These are phyloP conservation scores for Trichoplusia ni DNA, from an alignment of 1,140 invertebrate genomes.

Conservation along the genomic window DNA sequence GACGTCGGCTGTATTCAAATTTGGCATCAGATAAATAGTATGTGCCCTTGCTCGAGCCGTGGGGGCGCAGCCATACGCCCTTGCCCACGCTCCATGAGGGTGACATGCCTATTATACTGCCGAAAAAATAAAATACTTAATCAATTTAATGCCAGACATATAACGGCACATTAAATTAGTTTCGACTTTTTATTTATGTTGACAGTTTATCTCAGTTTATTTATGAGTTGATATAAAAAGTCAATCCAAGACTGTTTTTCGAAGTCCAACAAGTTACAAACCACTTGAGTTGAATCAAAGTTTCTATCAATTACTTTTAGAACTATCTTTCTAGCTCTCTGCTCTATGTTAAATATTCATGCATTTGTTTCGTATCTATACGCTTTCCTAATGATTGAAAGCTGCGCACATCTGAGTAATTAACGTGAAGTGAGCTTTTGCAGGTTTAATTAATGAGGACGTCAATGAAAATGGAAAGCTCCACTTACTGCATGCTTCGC, in stretches of 20 bases:
- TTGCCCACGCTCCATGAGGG: constrained; percentile 7
- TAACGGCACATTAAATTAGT: neutral
- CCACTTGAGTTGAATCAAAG: no score
- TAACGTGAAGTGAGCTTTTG: constrained; percentile 5
- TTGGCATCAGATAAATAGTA: constrained; percentile 16
- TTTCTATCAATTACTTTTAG: no score
- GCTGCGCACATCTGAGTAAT: constrained; percentile 2
- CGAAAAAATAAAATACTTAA: neutral
- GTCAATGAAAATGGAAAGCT: constrained; percentile 18
- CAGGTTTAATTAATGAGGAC: constrained; percentile 3
- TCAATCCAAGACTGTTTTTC: no score
- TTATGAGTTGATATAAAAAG: no score
- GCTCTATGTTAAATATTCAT: no score
- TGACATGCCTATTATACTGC: neutral
- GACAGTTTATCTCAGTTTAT: no score
- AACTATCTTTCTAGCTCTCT: no score
- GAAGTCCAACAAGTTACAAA: no score
- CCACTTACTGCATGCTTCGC: neutral
- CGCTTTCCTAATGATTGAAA: neutral
- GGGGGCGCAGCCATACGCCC: constrained; percentile 8
- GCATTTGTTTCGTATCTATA: no score
- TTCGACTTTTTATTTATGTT: neutral
- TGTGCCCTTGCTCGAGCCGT: constrained; percentile 20
- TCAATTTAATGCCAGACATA: neutral
- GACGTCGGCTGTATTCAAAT: constrained; percentile 1